phyloP scores from a whole-genome alignment of 2,113 vertebrate species.

The Neogobius melanostomus region DNA sequence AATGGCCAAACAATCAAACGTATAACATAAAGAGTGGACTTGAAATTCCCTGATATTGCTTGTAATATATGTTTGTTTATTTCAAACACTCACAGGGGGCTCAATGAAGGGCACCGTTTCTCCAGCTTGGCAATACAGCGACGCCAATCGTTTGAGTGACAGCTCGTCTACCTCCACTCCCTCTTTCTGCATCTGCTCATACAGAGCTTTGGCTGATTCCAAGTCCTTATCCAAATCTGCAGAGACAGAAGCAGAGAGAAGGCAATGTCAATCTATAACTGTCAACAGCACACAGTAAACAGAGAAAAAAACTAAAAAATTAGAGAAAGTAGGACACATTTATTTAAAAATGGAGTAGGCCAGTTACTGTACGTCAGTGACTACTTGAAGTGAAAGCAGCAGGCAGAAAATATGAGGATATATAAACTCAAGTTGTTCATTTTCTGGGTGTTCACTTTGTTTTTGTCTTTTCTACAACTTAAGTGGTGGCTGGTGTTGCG shows the following conservation, averaged over 20 bases:
- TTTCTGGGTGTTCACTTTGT: too few relatives aligned
- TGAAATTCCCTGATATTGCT: background rate
- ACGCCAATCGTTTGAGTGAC: conserved; percentile 85
- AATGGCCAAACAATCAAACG: too few relatives aligned
- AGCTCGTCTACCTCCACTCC: conserved; percentile 75
- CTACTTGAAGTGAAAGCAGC: too few relatives aligned
- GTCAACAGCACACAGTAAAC: background rate
- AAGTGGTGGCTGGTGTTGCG: conserved; percentile 69
- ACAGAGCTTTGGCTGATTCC: conserved; percentile 78
- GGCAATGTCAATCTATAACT: background rate
- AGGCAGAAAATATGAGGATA: background rate
- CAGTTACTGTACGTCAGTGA: background rate
- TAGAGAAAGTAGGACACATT: background rate
- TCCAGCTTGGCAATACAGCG: conserved; percentile 79
- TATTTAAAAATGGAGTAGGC: background rate
- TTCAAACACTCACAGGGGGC: conserved; percentile 84
- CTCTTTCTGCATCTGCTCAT: conserved; percentile 76
- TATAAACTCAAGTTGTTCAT: background rate
- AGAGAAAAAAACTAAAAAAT: background rate
- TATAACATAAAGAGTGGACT: too few relatives aligned
- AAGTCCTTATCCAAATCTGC: conserved; percentile 83
- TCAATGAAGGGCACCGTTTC: conserved; percentile 86
- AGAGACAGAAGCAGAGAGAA: conserved; percentile 12
- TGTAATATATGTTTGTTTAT: background rate
- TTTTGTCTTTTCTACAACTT: conserved; percentile 9